Evolutionary conservation across 2,113 vertebrate species (phyloP), one percentile per base, ranked within the genome.

Genomic region (Gila orcuttii): DNA sequence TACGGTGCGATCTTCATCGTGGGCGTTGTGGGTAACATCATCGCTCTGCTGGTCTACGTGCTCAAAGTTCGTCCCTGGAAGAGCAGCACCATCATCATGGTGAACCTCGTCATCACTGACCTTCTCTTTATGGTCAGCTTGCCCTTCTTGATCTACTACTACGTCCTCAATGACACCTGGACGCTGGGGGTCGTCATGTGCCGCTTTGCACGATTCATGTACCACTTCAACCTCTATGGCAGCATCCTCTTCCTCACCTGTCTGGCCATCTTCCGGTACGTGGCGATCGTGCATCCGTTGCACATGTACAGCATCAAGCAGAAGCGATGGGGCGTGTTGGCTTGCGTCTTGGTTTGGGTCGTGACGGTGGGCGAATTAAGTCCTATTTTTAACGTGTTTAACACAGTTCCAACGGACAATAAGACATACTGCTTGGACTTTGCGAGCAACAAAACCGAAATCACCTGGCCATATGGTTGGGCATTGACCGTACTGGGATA

Each of bases 81-180:
- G 73, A 91, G 94, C 0, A 92, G 93, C 12, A 91, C 92, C 85
- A 80, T 96, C 82, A 94, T 95, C 87, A 93, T 95, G 17, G 93
- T 94, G 39, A 95, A 96, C 91, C 85, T 97, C 77, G 95, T 95
- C 0, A 1, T 94, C 86, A 94, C 94, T 0, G 94, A 96, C 89
- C 86, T 95, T 23, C 87, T 95, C 25, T 94, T 95, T 0, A 91
- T 95, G 12, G 85, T 95, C 71, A 93, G 93, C 0, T 68, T 97
- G 88, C 95, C 96, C 0, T 94, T 95, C 0, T 71, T 96, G 55
- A 90, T 93, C 0, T 79, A 90, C 47, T 96, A 96, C 87, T 94
- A 96, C 45, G 73, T 66, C 74, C 92, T 88, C 0, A 23, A 42
- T 1, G 90, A 92, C 0, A 73, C 62, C 0, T 94, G 94, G 93